Percentiles rank a stretch among this genome's conserved stretches.
These are phyloP conservation scores for Pangasius sanitwongsei DNA, from an alignment of 2,797 vertebrate species.

Conservation along the genomic window DNA sequence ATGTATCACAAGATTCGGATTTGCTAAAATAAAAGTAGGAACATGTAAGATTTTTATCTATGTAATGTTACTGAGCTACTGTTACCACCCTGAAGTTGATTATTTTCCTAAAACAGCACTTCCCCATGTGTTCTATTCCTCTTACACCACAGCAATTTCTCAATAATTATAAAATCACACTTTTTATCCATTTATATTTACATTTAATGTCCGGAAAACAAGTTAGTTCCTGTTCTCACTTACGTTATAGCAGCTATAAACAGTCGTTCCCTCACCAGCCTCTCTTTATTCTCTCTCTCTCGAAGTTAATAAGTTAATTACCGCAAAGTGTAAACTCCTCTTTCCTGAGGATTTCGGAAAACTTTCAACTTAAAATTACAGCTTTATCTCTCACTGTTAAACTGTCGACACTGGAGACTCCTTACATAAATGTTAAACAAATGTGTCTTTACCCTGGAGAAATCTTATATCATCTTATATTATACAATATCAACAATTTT, in stretches of 20 bases:
- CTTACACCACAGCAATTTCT: background rate
- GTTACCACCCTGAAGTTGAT: background rate
- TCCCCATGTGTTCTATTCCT: background rate
- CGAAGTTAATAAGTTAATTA: background rate
- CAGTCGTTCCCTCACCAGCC: too few species aligned
- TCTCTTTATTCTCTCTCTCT: too few species aligned
- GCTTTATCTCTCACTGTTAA: background rate
- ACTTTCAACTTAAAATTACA: background rate
- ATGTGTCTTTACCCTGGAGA: background rate
- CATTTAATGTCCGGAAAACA: background rate
- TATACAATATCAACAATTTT: too few species aligned
- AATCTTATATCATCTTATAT: background rate
- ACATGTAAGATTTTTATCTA: background rate
- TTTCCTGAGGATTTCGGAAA: background rate
- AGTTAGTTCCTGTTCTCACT: background rate
- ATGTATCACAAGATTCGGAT: too few species aligned
- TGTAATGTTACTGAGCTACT: too few species aligned
- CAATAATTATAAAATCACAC: background rate
- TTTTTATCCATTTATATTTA: background rate
- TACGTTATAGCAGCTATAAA: too few species aligned
- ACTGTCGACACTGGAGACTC: background rate
- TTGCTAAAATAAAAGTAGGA: background rate
- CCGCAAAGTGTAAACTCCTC: background rate
- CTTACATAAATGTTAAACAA: background rate
- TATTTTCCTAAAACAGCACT: background rate